Percentiles rank a stretch among this genome's conserved stretches.
Conservation (phyloP, 2,888 invertebrate genomes). For the Pasiphila rectangulata region DNA sequence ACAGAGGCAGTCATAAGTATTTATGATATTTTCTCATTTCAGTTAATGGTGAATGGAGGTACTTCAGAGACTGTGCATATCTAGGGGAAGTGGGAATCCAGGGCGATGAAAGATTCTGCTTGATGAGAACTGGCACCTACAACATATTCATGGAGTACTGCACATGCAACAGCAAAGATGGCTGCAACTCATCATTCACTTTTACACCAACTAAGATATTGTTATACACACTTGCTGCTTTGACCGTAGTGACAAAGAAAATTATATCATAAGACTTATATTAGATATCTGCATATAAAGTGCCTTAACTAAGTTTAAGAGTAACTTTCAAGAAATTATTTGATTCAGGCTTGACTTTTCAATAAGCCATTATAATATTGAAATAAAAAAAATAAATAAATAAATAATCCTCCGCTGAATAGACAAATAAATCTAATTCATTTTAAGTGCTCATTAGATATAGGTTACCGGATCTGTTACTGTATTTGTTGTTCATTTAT, state of each 20-base stretch:
- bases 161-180: slow-evolving; percentile 95
- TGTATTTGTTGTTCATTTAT: too few relatives aligned
- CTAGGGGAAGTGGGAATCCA: slow-evolving; percentile 94
- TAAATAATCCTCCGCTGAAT: too few relatives aligned
- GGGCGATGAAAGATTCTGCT: slow-evolving; percentile 93
- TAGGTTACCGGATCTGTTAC: too few relatives aligned
- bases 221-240: slow-evolving; percentile 6
- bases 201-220: slow-evolving; percentile 50
- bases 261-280: neutral
- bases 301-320: too few relatives aligned
- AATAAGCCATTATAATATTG: too few relatives aligned
- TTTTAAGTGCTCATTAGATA: too few relatives aligned
- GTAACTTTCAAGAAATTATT: too few relatives aligned
- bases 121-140: slow-evolving; percentile 94
- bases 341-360: too few relatives aligned
- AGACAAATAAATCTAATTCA: too few relatives aligned
- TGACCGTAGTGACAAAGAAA: slow-evolving; percentile 8
- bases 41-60: slow-evolving; percentile 94
- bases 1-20: too few relatives aligned
- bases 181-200: slow-evolving; percentile 86
- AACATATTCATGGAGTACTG: slow-evolving; percentile 97
- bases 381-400: too few relatives aligned
- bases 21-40: slow-evolving; percentile 39
- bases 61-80: slow-evolving; percentile 93
- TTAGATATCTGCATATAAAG: neutral